A percentile compares a stretch with the other conserved stretches of the same genome.
These are phyloP conservation scores for Trichogramma evanescens DNA, from an alignment of 2,888 invertebrate genomes.

Conservation along the genomic window DNA sequence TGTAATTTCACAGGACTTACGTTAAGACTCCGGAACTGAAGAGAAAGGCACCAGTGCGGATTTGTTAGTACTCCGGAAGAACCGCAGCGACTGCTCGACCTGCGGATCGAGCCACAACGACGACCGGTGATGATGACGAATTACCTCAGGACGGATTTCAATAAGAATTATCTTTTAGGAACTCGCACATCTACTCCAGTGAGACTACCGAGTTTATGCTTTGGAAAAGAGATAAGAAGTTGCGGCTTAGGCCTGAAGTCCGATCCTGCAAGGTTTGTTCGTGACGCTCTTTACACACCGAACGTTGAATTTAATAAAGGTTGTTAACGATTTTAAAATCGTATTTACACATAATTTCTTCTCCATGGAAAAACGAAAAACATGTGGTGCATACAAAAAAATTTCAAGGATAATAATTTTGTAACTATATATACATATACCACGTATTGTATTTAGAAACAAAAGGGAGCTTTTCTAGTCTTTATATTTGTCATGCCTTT, in stretches of 20 bases:
- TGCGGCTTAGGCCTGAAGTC: too few relatives aligned
- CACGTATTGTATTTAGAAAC: not conserved
- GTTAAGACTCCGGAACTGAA: constrained; percentile 27
- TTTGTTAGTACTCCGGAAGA: constrained; percentile 21
- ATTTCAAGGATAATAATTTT: constrained; percentile 13
- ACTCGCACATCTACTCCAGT: too few relatives aligned
- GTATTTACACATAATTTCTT: constrained; percentile 10
- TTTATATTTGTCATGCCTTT: not conserved
- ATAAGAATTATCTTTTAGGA: too few relatives aligned
- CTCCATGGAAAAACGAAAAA: constrained; percentile 4
- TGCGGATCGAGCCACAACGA: too few relatives aligned
- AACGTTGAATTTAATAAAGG: constrained; percentile 13
- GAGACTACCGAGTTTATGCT: too few relatives aligned
- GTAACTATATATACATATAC: constrained; percentile 18
- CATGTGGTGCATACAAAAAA: constrained; percentile 6
- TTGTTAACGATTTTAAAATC: constrained; percentile 10
- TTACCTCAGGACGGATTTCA: too few relatives aligned
- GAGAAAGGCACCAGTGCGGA: constrained; percentile 27
- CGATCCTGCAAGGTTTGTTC: too few relatives aligned
- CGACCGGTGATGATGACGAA: too few relatives aligned
- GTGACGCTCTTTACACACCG: constrained; percentile 16
- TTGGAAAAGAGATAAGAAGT: too few relatives aligned
- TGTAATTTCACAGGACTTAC: constrained; percentile 22
- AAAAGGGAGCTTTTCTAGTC: constrained; percentile 16
- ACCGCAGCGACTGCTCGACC: too few relatives aligned